A percentile compares a stretch with the other conserved stretches of the same genome.
Conservation (phyloP, 2,113 vertebrate species). For the Sphyrna mokarran region DNA sequence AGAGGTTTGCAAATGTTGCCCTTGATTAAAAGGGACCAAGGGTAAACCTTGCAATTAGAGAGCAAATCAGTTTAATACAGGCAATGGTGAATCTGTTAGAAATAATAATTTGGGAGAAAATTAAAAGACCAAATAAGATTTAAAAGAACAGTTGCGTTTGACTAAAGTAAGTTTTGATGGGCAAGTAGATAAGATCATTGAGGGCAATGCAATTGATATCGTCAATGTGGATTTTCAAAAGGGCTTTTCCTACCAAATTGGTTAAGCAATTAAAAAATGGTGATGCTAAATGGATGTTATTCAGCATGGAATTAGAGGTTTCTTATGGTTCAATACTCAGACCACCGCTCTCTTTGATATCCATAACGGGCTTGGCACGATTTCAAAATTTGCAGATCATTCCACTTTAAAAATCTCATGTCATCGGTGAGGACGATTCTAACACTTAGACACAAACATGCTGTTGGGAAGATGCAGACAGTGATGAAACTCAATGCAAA, state of each 20-base stretch:
- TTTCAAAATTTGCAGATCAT: not conserved
- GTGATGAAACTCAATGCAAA: not conserved
- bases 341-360: not conserved
- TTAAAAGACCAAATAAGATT: not conserved
- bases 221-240: not conserved
- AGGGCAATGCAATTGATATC: not conserved
- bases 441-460: not conserved
- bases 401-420: too few species aligned
- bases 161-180: not conserved
- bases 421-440: not conserved
- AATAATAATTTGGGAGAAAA: not conserved
- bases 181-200: not conserved
- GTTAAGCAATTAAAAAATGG: not conserved
- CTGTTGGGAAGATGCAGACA: too few species aligned
- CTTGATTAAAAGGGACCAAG: not conserved
- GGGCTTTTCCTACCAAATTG: not conserved
- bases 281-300: not conserved
- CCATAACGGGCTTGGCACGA: not conserved
- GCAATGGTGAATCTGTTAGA: not conserved
- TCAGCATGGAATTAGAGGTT: not conserved
- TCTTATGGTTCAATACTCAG: too few species aligned
- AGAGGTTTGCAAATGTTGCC: not conserved
- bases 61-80: not conserved
- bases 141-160: not conserved
- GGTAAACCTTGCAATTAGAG: not conserved